phyloP scores from a whole-genome alignment of 2,113 vertebrate species.

The human (Homo sapiens) region GRCh38 chrX:15955001-15955500 shows the following conservation, averaged over 20 bases:
- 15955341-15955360: slow-evolving; percentile 64
- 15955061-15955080: neutral
- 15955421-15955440: slow-evolving; percentile 51
- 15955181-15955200: neutral
- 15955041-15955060: neutral
- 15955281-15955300: slow-evolving; percentile 50
- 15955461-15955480: slow-evolving; percentile 58
- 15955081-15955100: neutral
- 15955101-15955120: slow-evolving; percentile 29
- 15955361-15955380: slow-evolving; percentile 51
- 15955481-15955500: slow-evolving; percentile 34
- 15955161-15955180: slow-evolving; percentile 53
- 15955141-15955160: slow-evolving; percentile 5
- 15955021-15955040: neutral
- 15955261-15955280: slow-evolving; percentile 32
- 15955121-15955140: neutral
- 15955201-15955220: neutral
- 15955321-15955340: slow-evolving; percentile 56
- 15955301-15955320: slow-evolving; percentile 52
- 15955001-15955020: slow-evolving; percentile 31
- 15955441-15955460: slow-evolving; percentile 67
- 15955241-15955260: slow-evolving; percentile 27
- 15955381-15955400: slow-evolving; percentile 61
- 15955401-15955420: slow-evolving; percentile 47
- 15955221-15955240: neutral